These are phyloP conservation scores for Anthrax anthrax DNA, from an alignment of 2,888 invertebrate species.

Conservation along the genomic window DNA sequence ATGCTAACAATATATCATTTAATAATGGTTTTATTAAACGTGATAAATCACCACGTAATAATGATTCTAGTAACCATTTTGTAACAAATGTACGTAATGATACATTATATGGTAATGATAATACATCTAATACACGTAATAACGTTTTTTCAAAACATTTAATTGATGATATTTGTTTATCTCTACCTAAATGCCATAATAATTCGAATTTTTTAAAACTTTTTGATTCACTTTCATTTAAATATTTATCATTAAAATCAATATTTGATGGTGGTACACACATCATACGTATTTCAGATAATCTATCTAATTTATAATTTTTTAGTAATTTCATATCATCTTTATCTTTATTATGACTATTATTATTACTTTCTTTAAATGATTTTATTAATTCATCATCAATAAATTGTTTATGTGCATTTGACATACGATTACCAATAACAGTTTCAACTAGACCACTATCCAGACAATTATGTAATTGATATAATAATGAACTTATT, in stretches of 20 bases:
- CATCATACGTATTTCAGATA: constrained; percentile 28
- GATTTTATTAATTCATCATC: constrained; percentile 4
- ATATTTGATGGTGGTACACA: constrained; percentile 22
- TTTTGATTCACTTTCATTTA: constrained; percentile 29
- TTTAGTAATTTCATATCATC: constrained; percentile 18
- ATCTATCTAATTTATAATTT: constrained; percentile 25
- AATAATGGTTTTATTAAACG: constrained; percentile 59
- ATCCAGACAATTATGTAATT: constrained; percentile 56
- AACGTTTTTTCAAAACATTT: constrained; percentile 44
- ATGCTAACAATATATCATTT: constrained; percentile 56
- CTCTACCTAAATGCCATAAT: constrained; percentile 65
- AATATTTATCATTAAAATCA: constrained; percentile 18
- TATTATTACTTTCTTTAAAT: neutral
- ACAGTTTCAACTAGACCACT: constrained; percentile 53
- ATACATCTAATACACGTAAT: constrained; percentile 43
- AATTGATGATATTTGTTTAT: constrained; percentile 43
- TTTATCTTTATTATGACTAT: neutral
- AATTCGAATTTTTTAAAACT: constrained; percentile 34
- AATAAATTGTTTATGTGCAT: constrained; percentile 8
- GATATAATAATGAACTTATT: constrained; percentile 52
- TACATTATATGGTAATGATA: constrained; percentile 28
- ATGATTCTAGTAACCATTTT: constrained; percentile 58
- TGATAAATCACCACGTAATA: constrained; percentile 62
- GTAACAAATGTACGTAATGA: constrained; percentile 43
- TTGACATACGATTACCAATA: constrained; percentile 39